Evolutionary conservation across 2,888 invertebrate genomes (phyloP), one percentile per base, ranked within the genome.

Genomic region (Eulithis prunata): DNA sequence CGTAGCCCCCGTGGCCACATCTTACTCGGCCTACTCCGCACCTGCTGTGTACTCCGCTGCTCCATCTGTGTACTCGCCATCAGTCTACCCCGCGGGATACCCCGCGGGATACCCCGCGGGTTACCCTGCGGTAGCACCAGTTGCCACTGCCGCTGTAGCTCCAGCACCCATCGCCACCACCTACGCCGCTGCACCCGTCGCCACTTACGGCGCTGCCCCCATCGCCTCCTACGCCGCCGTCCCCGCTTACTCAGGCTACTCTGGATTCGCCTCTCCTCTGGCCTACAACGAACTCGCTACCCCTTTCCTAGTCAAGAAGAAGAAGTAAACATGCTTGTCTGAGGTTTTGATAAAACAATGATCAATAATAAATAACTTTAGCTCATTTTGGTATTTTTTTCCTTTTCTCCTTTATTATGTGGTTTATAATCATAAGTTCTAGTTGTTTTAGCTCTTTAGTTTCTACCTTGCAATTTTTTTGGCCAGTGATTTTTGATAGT

Each of bases 11-110:
- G 55, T 62, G 28, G 62, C 57, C 21, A 49, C 49, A 21, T 45
- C 69, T 8, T 65, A 66, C 63, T 51, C 55, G 11, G 58, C 59
- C 32, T 64, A 63, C 54, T 52, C 57, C 7, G 67, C 67, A 45
- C 53, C 46, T 11, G 43, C 67, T 21, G 62, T 53, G 28, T 57
- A 62, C 46, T 51, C 68, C 13, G 68, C 68, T 12, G 68, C 68
- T 14, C 46, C 57, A 11, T 41, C 61, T 36, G 54, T 54, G 7
- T 61, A 61, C 61, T 36, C 59, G 11, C 49, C 49, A 21, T 49
- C 49, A 4, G 11, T 49, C 21, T 21, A 41, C 41, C 10, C 49
- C 14, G 47, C 47, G 21, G 28, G 53, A 12, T 61, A 61, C 68
- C 58, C 68, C 51, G 41, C 52, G 43, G 59, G n/a, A n/a, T 21